Conservation (phyloP, 1,140 invertebrate genomes). For the Megalopta genalis region DNA sequence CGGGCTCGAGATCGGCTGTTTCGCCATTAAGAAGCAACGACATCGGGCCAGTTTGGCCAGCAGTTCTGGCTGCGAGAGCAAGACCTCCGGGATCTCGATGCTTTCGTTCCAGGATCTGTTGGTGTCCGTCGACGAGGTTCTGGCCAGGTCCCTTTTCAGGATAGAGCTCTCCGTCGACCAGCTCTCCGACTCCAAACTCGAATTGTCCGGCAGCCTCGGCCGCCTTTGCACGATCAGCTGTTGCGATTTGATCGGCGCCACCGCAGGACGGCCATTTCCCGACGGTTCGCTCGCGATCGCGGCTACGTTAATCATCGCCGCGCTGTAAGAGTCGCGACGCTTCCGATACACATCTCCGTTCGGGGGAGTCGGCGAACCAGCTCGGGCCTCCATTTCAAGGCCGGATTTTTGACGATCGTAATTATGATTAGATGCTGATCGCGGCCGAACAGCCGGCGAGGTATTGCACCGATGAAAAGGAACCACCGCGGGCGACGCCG, state of each 20-base stretch:
- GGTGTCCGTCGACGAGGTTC: slow-evolving; percentile 46
- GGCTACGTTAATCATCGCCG: slow-evolving; percentile 63
- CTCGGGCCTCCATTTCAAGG: slow-evolving; percentile 38
- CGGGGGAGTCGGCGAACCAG: slow-evolving; percentile 15
- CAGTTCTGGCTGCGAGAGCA: slow-evolving; percentile 58
- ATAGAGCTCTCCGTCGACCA: slow-evolving; percentile 57
- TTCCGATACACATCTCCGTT: slow-evolving; percentile 42
- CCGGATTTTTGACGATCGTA: slow-evolving; percentile 28
- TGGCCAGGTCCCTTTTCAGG: slow-evolving; percentile 33
- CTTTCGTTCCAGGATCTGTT: slow-evolving; percentile 59
- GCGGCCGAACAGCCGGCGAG: not conserved
- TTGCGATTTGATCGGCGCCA: not conserved
- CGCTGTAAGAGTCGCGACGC: slow-evolving; percentile 69
- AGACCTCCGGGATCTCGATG: slow-evolving; percentile 46
- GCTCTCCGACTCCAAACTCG: slow-evolving; percentile 56
- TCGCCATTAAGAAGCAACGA: slow-evolving; percentile 16
- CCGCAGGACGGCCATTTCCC: not conserved
- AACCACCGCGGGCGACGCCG: not conserved
- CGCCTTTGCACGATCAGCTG: slow-evolving; percentile 3
- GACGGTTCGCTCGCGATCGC: slow-evolving; percentile 42
- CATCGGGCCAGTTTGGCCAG: slow-evolving; percentile 45
- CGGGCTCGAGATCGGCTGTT: not conserved
- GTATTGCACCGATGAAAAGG: not conserved
- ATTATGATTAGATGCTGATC: slow-evolving; percentile 6
- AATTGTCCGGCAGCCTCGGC: slow-evolving; percentile 27